Percentiles rank a stretch among this genome's conserved stretches.
Conservation (phyloP, 2,797 vertebrate species). For the Aeoliscus strigatus region DNA sequence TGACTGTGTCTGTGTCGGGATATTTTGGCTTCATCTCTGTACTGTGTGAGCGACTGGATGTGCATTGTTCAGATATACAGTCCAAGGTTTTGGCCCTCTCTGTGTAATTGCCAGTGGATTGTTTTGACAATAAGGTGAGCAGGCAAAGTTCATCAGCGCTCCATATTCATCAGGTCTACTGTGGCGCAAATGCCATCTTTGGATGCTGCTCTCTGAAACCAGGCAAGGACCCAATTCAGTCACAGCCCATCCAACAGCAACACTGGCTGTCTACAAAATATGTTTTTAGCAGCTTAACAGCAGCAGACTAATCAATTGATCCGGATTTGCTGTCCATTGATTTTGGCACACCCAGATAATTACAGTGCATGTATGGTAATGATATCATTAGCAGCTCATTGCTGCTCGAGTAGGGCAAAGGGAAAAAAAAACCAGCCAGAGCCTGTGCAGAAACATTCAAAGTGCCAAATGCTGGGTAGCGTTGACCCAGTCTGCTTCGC, state of each 20-base stretch:
- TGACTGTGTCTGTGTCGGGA: too few species aligned
- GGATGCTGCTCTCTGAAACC: conserved; percentile 41
- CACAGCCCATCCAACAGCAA: conserved; percentile 37
- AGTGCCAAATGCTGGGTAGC: conserved; percentile 39
- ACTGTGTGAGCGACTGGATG: too few species aligned
- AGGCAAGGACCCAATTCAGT: conserved; percentile 45
- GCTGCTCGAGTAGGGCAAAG: conserved; percentile 26
- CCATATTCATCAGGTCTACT: conserved; percentile 39
- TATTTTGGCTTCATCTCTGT: too few species aligned
- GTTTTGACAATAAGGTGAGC: conserved; percentile 30
- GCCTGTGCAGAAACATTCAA: conserved; percentile 44
- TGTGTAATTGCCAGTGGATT: conserved; percentile 10
- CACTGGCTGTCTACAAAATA: conserved; percentile 53
- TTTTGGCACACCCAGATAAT: conserved; percentile 50
- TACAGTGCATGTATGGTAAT: conserved; percentile 48
- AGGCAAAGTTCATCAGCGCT: conserved; percentile 28
- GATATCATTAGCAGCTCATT: conserved; percentile 48
- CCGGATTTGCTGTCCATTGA: conserved; percentile 58
- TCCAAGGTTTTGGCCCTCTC: conserved; percentile 19
- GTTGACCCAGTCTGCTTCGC: conserved; percentile 53
- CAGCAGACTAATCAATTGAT: conserved; percentile 57
- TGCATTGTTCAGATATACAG: too few species aligned
- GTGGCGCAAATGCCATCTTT: conserved; percentile 39
- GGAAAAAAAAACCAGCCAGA: conserved; percentile 38
- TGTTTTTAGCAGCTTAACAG: conserved; percentile 58